Evolutionary conservation across 2,113 vertebrate species (phyloP).

Genomic region (Phaetusa simplex): DNA sequence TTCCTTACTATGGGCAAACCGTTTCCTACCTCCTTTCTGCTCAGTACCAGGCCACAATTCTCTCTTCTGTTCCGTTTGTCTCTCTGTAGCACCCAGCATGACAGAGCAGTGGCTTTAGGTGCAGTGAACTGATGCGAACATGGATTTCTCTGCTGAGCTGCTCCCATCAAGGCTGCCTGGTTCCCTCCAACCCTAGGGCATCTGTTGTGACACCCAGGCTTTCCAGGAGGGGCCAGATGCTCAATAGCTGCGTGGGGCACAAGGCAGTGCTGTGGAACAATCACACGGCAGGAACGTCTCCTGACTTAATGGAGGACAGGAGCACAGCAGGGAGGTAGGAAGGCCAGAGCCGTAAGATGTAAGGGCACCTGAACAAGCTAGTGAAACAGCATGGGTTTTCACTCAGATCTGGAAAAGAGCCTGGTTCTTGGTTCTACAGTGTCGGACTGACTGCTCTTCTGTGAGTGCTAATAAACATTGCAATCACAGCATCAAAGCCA

Average conservation of each 20-base stretch:
- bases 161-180: too few relatives aligned
- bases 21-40: background rate
- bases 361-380: background rate
- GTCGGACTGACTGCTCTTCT: background rate
- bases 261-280: background rate
- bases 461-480: background rate
- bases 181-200: background rate
- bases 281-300: background rate
- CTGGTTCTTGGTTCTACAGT: background rate
- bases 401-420: background rate
- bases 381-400: background rate
- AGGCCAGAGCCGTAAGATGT: background rate
- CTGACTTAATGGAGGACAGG: background rate
- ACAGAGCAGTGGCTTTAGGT: background rate
- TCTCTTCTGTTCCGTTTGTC: too few relatives aligned
- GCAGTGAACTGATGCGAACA: background rate
- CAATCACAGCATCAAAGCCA: background rate
- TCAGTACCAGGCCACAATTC: background rate
- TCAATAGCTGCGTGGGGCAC: background rate
- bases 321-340: background rate
- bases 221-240: background rate
- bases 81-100: background rate
- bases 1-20: background rate
- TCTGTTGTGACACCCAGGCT: background rate
- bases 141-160: background rate